A percentile compares a stretch with the other conserved stretches of the same genome.
Conservation (phyloP, 2,113 vertebrate species). For the Anguilla japonica region DNA sequence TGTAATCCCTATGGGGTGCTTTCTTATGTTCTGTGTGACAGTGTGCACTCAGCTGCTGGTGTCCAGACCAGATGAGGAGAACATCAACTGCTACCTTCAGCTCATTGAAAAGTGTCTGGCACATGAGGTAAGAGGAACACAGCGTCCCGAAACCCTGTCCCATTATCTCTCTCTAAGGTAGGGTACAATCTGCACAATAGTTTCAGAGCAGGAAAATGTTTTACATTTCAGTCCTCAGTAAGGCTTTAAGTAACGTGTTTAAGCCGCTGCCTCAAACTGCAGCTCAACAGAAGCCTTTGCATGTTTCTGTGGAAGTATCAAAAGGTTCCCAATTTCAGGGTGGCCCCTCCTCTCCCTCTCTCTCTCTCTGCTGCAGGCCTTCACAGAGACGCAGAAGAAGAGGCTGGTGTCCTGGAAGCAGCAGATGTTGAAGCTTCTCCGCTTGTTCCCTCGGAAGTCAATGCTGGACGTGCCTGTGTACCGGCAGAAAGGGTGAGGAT, state of each 20-base stretch:
- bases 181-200: background rate
- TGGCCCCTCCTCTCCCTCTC: no score
- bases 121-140: conserved; percentile 76
- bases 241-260: background rate
- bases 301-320: background rate
- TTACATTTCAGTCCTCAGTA: background rate
- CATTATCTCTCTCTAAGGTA: no score
- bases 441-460: conserved; percentile 87
- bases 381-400: conserved; percentile 92
- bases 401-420: conserved; percentile 91
- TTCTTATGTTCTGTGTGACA: conserved; percentile 45
- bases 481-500: conserved; percentile 83
- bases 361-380: conserved; percentile 70
- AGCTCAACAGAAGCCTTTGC: background rate
- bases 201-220: background rate
- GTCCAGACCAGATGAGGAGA: conserved; percentile 91
- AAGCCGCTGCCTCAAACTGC: background rate
- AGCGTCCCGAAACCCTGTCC: no score
- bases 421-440: conserved; percentile 90
- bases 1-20: background rate
- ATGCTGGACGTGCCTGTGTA: conserved; percentile 86
- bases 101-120: conserved; percentile 91
- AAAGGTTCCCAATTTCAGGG: no score
- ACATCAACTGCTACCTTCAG: conserved; percentile 92
- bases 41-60: conserved; percentile 92